Conservation (phyloP, 2,113 vertebrate genomes). For the Menura novaehollandiae region DNA sequence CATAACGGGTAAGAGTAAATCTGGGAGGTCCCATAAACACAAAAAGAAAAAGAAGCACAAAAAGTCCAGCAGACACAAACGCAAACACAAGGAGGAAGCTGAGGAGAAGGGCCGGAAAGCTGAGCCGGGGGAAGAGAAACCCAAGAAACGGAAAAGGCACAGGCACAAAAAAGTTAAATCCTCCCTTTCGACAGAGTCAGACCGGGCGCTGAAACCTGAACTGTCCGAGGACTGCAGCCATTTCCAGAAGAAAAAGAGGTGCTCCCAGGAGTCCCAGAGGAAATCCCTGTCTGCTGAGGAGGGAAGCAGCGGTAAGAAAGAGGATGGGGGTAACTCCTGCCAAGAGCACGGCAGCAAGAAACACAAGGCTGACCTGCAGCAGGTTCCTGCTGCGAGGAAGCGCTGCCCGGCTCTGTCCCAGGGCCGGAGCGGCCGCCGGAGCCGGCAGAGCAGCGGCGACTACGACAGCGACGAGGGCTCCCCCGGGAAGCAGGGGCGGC, state of each 20-base stretch:
- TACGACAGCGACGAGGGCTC: conserved; percentile 86
- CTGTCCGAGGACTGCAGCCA: conserved; percentile 66
- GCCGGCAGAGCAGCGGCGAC: conserved; percentile 79
- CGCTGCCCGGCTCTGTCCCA: conserved; percentile 53
- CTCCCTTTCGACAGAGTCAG: conserved; percentile 10
- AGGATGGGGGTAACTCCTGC: conserved; percentile 50
- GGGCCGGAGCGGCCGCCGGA: conserved; percentile 43
- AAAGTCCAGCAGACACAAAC: conserved; percentile 85
- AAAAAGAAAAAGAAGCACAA: conserved; percentile 98
- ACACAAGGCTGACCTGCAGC: conserved; percentile 51
- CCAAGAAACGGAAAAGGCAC: conserved; percentile 91
- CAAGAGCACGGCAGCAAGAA: conserved; percentile 67
- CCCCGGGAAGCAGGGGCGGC: conserved; percentile 74
- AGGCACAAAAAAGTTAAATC: conserved; percentile 85
- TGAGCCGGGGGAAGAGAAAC: conserved; percentile 80
- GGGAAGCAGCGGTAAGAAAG: conserved; percentile 76
- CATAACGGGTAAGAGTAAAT: conserved; percentile 58
- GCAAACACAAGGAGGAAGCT: conserved; percentile 77
- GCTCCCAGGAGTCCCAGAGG: conserved; percentile 77
- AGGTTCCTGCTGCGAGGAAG: conserved; percentile 40
- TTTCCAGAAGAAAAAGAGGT: conserved; percentile 75
- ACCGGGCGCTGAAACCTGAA: conserved; percentile 56
- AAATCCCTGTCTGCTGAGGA: conserved; percentile 78
- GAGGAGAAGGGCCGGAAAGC: conserved; percentile 77
- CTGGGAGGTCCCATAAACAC: conserved; percentile 87